A percentile compares a stretch with the other conserved stretches of the same genome.
Conservation (phyloP, 1,140 invertebrate species). For the Drosophila jambulina region DNA sequence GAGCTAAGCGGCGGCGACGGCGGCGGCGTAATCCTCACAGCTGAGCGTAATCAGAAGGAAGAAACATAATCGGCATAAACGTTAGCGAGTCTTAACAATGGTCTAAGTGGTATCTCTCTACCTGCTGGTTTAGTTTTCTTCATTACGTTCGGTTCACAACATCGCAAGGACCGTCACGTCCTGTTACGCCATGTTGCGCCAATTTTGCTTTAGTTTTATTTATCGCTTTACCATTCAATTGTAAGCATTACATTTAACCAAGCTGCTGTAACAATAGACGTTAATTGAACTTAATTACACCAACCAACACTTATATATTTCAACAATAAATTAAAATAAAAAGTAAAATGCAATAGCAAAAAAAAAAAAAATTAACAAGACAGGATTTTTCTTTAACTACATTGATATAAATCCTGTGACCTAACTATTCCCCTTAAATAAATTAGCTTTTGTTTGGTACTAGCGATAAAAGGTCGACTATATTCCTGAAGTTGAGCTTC, state of each 20-base stretch:
- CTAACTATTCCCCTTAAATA: not conserved
- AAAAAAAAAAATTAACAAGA: not conserved
- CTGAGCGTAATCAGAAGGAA: conserved; percentile 4
- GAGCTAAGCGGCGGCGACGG: not conserved
- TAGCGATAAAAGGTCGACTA: too few species aligned
- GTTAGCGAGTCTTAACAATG: not conserved
- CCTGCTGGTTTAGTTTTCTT: conserved; percentile 6
- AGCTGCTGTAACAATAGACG: conserved; percentile 40
- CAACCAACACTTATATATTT: conserved; percentile 24
- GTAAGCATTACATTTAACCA: conserved; percentile 39
- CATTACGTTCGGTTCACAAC: not conserved
- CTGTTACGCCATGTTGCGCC: not conserved
- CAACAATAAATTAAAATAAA: conserved; percentile 35
- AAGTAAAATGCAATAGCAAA: conserved; percentile 20
- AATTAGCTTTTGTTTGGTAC: too few species aligned
- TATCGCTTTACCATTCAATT: conserved; percentile 34
- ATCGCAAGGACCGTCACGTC: not conserved
- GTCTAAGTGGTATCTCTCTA: conserved; percentile 1
- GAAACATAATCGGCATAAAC: not conserved
- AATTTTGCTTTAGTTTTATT: conserved; percentile 27
- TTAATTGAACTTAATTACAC: conserved; percentile 41
- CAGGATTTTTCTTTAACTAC: not conserved
- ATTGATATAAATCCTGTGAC: not conserved
- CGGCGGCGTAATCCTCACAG: not conserved
- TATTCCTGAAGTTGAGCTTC: too few species aligned